Conservation (phyloP, 2,797 vertebrate genomes). For the Enteromius paludinosus region DNA sequence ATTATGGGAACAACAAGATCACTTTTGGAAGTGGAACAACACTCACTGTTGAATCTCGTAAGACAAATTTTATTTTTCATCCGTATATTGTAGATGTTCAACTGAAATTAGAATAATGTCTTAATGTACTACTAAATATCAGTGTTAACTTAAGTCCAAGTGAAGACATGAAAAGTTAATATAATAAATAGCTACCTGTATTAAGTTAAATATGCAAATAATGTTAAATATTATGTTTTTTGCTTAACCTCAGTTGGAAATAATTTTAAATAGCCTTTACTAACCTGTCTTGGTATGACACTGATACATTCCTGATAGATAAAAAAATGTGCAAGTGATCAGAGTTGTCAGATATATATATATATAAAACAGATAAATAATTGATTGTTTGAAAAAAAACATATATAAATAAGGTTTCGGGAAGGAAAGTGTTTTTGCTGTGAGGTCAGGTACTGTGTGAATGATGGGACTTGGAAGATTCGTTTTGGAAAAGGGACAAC, state of each 20-base stretch:
- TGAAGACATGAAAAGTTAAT: neutral
- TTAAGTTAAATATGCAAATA: neutral
- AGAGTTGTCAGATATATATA: too few species aligned
- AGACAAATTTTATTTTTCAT: neutral
- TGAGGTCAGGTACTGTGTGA: conserved; percentile 37
- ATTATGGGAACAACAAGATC: conserved; percentile 44
- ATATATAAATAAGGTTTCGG: too few species aligned
- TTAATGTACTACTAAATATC: neutral
- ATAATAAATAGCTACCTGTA: neutral
- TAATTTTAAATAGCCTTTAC: neutral
- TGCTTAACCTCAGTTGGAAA: neutral
- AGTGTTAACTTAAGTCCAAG: neutral
- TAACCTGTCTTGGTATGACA: neutral
- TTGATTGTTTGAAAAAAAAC: too few species aligned
- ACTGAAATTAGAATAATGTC: neutral
- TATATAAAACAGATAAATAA: too few species aligned
- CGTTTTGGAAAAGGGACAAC: conserved; percentile 43
- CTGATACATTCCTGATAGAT: neutral
- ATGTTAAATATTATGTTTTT: neutral
- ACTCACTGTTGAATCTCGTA: conserved; percentile 44
- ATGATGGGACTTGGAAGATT: conserved; percentile 15
- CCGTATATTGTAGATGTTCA: neutral
- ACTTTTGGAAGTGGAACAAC: conserved; percentile 52
- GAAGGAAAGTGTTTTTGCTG: neutral
- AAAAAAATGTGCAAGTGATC: too few species aligned